phyloP scores from a whole-genome alignment of 2,888 invertebrate species.

The Eudemis profundana region DNA sequence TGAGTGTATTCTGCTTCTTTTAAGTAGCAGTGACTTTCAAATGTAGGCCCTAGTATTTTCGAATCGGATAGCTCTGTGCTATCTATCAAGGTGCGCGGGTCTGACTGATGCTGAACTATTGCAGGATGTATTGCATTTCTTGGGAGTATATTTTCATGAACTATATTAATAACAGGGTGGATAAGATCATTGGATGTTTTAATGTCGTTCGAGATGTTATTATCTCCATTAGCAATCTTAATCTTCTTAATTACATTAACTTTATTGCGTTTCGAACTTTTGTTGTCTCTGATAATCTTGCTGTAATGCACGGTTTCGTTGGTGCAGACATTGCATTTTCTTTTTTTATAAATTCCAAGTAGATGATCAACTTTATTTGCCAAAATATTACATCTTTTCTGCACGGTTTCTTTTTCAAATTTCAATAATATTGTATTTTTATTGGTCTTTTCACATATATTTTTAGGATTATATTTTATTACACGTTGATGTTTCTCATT shows the following conservation, averaged over 20 bases:
- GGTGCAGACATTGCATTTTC: conserved; percentile 43
- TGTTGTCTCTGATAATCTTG: conserved; percentile 47
- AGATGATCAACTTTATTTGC: conserved; percentile 48
- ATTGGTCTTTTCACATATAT: neutral
- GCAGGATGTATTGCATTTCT: neutral
- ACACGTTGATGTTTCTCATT: neutral
- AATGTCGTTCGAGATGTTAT: neutral
- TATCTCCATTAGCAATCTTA: conserved; percentile 40
- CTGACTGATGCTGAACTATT: neutral
- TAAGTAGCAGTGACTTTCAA: conserved; percentile 61
- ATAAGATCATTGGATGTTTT: conserved; percentile 69
- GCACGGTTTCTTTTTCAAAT: conserved; percentile 53
- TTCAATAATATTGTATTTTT: conserved; percentile 47
- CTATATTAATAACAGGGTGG: conserved; percentile 56
- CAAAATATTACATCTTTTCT: conserved; percentile 52
- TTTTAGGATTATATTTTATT: neutral
- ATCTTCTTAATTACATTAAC: conserved; percentile 48
- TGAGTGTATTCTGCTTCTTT: conserved; percentile 27
- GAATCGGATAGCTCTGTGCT: neutral
- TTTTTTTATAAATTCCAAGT: conserved; percentile 45
- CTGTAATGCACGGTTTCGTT: conserved; percentile 51
- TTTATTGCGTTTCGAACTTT: conserved; percentile 49
- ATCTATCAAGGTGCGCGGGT: neutral
- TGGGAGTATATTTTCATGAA: neutral
- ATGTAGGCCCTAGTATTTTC: conserved; percentile 53